Evolutionary conservation across 2,888 invertebrate genomes (phyloP), one percentile per base, ranked within the genome.

Genomic region (Sphecodes monilicornis): DNA sequence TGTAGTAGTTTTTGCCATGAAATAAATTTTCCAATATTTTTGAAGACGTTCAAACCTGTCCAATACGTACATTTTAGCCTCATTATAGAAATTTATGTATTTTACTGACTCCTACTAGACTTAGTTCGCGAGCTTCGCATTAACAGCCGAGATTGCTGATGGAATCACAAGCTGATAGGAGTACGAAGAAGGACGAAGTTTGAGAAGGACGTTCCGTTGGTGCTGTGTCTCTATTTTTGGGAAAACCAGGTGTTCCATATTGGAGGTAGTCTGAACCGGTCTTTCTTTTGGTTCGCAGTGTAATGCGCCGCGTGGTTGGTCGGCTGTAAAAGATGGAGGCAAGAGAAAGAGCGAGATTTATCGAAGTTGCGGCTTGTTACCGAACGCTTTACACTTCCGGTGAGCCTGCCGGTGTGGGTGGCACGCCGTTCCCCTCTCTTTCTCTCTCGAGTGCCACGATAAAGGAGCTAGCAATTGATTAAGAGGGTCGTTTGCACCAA

Each of bases 401-500:
- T 83, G 76, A 60, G 39, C 18, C 22, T 69, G 72, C 71, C 78
- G 39, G 68, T 13, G 68, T n/a, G 39, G 68, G 39, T 13, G 76
- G 39, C 80, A 73, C 75, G 68, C 76, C 75, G 69, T 72, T 80
- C 43, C 74, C 46, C 76, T 68, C 77, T 79, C 66, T 73, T 60
- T 69, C 60, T 32, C 70, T 64, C 80, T 57, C 71, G 80, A 73
- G 85, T 75, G 76, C 81, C 86, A 77, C 90, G 92, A 92, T 91
- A 92, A 90, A 92, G 91, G 92, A 90, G 90, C 91, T 88, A 90
- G 91, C 93, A 91, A 93, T 93, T 93, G 93, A 93, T 93, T 93
- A 93, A 93, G 91, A 92, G 93, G 93, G 92, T 93, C 93, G 92
- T 93, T 93, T 93, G 92, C 92, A 91, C 89, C 91, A 87, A 90